Base-by-base conservation (phyloP, 1,140 invertebrate genomes). In the Scaptomyza graminum region DNA sequence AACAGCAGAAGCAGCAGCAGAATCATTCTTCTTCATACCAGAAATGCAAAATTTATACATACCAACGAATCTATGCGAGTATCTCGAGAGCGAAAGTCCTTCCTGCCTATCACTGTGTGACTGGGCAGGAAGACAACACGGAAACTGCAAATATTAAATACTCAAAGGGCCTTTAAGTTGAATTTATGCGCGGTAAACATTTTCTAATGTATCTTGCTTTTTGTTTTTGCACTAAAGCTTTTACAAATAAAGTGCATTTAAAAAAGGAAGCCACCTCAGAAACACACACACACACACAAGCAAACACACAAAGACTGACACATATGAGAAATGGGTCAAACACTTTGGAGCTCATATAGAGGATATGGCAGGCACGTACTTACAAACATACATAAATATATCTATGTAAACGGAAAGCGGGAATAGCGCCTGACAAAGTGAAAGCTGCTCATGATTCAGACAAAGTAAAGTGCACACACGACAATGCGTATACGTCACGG, bases 401-500 rank as follows among this genome's bases (percentile, higher is more conserved):
- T 37, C 9, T 7, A 66, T 6, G 28, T 11, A n/a, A 15, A 18
- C 13, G 25, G 51, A 16, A 1, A 46, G 54, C 44, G 37, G 56
- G 59, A 15, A 44, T 1, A n/a, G 51, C 46, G 63, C 7, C 5
- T 16, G 59, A 22, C 9, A 43, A 44, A 57, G 62, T 51, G 52
- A 71, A 65, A 66, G 62, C 68, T 66, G 68, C 52, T 59, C 68
- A 39, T 51, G 61, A 69, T 49, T 71, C 74, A 67, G 74, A 55
- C 64, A 54, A 55, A 69, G 79, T 55, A 61, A 70, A 82, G 80
- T 75, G 75, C 75, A 82, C 47, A 59, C 41, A 69, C 74, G 61
- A 88, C 82, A 87, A 88, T 87, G 79, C 82, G 83, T 88, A 88
- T 87, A 87, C 83, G 82, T 77, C 82, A 61, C 54, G 78, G 81